Evolutionary conservation across 2,797 vertebrate species (phyloP), one percentile per base, ranked within the genome.

Genomic region (Spea hammondii): DNA sequence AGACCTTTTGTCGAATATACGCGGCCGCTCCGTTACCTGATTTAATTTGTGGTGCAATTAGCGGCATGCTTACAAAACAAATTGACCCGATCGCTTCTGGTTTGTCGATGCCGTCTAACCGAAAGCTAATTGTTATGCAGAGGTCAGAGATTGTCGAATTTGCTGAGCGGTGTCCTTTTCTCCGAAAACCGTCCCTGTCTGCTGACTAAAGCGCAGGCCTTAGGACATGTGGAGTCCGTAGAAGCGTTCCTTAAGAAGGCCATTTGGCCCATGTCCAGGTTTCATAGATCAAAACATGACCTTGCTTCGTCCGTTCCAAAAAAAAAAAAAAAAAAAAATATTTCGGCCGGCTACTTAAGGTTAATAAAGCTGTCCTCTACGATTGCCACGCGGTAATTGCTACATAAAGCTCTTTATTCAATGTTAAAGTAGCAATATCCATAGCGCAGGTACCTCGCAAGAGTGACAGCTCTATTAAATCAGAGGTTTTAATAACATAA

Each of bases 11-110:
- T 73, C 17, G 54, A n/a, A 53, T 68, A 47, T 32, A 11, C 4
- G 9, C n/a, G 44, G 62, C 59, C 65, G 45, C 51, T 53, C 10
- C 70, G n/a, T 70, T 59, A 75, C 72, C 72, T 65, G 87, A 85
- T 53, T 83, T 84, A 65, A 88, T 89, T 86, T 82, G 82, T 76
- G 77, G 77, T 86, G 79, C 82, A 88, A 88, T 89, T 86, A 89
- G 82, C 51, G 74, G 85, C 83, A 78, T 83, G 85, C 83, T 82
- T 85, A 85, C 84, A 85, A 86, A 85, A 8, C 68, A 83, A 86
- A 88, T 84, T 84, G 85, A 87, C 84, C 17, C 4, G 0, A 85
- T 83, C 80, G 45, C 67, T 57, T 65, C 79, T 73, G 71, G 82
- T 84, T 80, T 86, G 82, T 86, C 83, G 87, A 64, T 82, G 82